Evolutionary conservation across 2,888 invertebrate species (phyloP).

Genomic region (Antheraea assamensis): DNA sequence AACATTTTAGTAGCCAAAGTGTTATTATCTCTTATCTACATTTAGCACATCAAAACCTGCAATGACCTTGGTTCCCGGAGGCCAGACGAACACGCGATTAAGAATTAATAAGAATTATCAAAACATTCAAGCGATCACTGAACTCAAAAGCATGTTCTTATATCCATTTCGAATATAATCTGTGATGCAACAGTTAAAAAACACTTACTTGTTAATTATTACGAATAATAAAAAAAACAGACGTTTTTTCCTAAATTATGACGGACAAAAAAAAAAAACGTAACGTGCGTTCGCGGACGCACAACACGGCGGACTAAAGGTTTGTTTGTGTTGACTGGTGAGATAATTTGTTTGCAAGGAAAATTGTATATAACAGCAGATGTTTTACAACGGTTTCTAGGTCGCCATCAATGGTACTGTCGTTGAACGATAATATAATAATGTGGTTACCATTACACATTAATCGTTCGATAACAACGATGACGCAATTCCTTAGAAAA

Average conservation of each 20-base stretch:
- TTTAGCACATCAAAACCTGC: background rate
- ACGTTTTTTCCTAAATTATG: background rate
- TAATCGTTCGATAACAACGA: background rate
- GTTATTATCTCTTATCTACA: conserved; percentile 2
- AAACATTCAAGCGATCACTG: background rate
- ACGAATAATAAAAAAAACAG: conserved; percentile 10
- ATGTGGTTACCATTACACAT: background rate
- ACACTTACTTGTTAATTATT: conserved; percentile 8
- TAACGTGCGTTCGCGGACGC: conserved; percentile 25
- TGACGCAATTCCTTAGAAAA: no score
- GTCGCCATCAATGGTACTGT: conserved; percentile 16
- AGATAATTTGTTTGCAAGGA: conserved; percentile 29
- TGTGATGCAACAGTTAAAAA: background rate
- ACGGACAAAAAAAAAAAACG: conserved; percentile 12
- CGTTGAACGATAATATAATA: conserved; percentile 28
- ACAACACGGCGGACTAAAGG: conserved; percentile 23
- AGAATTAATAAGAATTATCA: background rate
- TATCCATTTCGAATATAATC: background rate
- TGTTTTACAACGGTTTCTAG: conserved; percentile 4
- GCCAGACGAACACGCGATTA: background rate
- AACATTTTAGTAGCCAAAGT: background rate
- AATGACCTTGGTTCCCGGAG: background rate
- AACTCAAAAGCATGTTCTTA: background rate
- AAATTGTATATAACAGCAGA: conserved; percentile 13
- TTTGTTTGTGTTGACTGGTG: conserved; percentile 24